phyloP scores from a whole-genome alignment of 1,140 invertebrate species.

The Drosophila insularis region DNA sequence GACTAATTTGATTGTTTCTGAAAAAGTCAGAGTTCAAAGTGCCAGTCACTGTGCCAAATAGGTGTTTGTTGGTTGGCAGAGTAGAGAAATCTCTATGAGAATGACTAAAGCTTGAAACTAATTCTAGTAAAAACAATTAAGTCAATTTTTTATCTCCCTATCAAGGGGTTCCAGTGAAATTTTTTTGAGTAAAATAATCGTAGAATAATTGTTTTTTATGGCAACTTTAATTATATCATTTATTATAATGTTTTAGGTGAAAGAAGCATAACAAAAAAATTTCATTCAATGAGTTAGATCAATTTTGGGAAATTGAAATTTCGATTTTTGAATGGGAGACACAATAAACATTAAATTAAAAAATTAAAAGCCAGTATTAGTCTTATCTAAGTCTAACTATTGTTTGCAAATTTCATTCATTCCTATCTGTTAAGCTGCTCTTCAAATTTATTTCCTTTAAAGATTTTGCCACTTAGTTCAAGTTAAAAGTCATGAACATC shows the following conservation, averaged over 20 bases:
- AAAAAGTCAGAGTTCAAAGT: constrained; percentile 13
- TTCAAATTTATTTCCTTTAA: too few relatives aligned
- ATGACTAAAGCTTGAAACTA: background rate
- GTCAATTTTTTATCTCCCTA: background rate
- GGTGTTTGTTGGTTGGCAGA: background rate
- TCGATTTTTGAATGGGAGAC: too few relatives aligned
- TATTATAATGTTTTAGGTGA: background rate
- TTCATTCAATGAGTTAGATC: too few relatives aligned
- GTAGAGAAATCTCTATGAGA: background rate
- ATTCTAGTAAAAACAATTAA: constrained; percentile 4
- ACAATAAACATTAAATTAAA: too few relatives aligned
- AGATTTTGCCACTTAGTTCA: too few relatives aligned
- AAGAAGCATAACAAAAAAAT: too few relatives aligned
- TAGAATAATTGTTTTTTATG: background rate
- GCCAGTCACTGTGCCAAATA: constrained; percentile 34
- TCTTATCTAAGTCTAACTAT: too few relatives aligned
- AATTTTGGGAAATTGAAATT: too few relatives aligned
- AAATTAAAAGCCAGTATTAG: too few relatives aligned
- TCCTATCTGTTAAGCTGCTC: too few relatives aligned
- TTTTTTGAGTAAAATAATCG: background rate
- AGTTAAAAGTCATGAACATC: too few relatives aligned
- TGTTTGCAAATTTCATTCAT: too few relatives aligned
- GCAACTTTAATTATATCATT: background rate
- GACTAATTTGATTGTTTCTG: constrained; percentile 11
- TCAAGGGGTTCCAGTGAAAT: background rate